Percentiles rank a stretch among this genome's conserved stretches.
Evolutionary conservation across 2,888 invertebrate genomes (phyloP).

Genomic region (Merodon equestris): DNA sequence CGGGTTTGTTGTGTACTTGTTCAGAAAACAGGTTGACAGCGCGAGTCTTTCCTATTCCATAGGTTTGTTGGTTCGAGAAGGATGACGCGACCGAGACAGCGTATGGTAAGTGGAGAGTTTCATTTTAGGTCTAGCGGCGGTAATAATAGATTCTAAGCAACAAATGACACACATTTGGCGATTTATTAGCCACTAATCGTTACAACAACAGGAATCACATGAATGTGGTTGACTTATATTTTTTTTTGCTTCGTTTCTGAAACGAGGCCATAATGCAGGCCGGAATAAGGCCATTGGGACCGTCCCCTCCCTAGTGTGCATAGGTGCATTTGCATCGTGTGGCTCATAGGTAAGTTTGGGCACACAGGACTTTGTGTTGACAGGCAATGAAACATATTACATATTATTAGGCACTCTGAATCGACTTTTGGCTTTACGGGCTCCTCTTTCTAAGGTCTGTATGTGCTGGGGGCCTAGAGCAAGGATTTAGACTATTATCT

Average conservation of each 20-base stretch:
- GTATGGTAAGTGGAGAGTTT: neutral
- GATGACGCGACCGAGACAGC: neutral
- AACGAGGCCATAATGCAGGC: slow-evolving; percentile 5
- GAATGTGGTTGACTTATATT: no score
- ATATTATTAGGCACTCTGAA: no score
- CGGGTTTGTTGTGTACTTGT: slow-evolving; percentile 61
- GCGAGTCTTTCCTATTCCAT: neutral
- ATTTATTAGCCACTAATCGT: slow-evolving; percentile 43
- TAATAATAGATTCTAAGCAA: slow-evolving; percentile 41
- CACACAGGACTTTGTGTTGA: no score
- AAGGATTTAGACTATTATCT: no score
- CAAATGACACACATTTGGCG: slow-evolving; percentile 51
- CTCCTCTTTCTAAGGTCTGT: no score
- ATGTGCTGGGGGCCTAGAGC: no score
- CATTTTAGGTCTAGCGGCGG: slow-evolving; percentile 9
- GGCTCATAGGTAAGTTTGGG: no score
- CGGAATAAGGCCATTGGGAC: slow-evolving; percentile 26
- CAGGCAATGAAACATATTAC: no score
- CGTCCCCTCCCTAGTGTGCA: no score
- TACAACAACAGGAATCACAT: slow-evolving; percentile 6
- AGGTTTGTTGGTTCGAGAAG: neutral
- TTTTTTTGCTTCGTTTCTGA: no score
- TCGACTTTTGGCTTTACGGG: no score
- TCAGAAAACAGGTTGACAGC: slow-evolving; percentile 18
- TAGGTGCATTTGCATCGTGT: no score